A percentile compares a stretch with the other conserved stretches of the same genome.
These are phyloP conservation scores for Spodoptera litura DNA, from an alignment of 1,140 invertebrate genomes.

Conservation along the genomic window DNA sequence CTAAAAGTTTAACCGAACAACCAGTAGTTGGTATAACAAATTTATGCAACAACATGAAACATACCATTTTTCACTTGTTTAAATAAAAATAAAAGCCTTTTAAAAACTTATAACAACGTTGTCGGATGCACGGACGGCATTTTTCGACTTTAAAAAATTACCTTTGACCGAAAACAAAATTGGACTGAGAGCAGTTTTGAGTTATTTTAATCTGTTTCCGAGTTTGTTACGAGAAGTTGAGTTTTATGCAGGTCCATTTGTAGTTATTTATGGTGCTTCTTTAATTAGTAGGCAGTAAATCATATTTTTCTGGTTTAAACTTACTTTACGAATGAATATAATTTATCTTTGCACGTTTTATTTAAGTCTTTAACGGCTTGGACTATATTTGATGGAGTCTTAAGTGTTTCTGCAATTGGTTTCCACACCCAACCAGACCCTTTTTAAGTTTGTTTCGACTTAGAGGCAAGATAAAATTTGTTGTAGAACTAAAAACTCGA, in stretches of 20 bases:
- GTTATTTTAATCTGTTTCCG: background rate
- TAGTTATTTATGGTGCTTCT: background rate
- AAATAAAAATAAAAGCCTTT: constrained; percentile 47
- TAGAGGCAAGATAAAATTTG: too few relatives aligned
- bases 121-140: background rate
- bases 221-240: background rate
- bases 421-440: too few relatives aligned
- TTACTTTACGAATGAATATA: background rate
- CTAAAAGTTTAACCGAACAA: constrained; percentile 2
- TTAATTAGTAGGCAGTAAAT: background rate
- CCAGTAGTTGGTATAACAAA: background rate
- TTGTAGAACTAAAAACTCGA: background rate
- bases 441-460: too few relatives aligned
- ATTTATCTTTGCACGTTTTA: background rate
- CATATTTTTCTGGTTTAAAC: too few relatives aligned
- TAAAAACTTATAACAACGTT: constrained; percentile 44
- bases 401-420: too few relatives aligned
- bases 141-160: background rate
- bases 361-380: too few relatives aligned
- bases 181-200: background rate
- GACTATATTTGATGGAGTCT: too few relatives aligned
- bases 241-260: background rate
- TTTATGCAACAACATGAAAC: constrained; percentile 6
- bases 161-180: constrained; percentile 7
- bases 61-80: constrained; percentile 32